phyloP scores from a whole-genome alignment of 2,113 vertebrate genomes.

The Dryoscopus gambensis region DNA sequence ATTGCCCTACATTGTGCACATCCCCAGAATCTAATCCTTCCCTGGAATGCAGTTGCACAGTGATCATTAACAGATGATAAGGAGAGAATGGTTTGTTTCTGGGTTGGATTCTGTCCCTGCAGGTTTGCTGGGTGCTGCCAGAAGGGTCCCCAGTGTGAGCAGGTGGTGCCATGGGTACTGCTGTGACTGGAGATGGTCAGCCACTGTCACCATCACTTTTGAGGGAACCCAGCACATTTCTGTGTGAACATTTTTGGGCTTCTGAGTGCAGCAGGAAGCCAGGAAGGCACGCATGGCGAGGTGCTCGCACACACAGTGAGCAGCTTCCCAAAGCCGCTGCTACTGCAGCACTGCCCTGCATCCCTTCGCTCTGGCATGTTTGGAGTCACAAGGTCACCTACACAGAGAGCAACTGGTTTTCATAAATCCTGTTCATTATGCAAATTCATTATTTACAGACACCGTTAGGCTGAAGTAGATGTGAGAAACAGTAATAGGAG shows the following conservation, averaged over 20 bases:
- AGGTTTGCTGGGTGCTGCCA: not conserved
- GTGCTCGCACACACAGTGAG: fast-evolving
- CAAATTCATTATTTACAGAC: not conserved
- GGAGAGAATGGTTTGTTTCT: not conserved
- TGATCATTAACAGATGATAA: not conserved
- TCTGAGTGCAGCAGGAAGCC: not conserved
- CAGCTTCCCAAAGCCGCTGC: not conserved
- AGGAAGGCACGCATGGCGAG: fast-evolving
- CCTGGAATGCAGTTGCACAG: not conserved
- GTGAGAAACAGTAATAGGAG: not conserved
- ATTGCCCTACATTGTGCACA: fast-evolving
- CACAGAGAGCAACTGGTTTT: not conserved
- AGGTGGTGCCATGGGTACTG: not conserved
- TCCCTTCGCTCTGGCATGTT: fast-evolving
- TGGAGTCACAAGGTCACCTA: conserved; percentile 1
- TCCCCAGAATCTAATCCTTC: no score
- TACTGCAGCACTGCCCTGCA: not conserved
- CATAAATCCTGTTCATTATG: not conserved
- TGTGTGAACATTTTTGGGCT: not conserved
- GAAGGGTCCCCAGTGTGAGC: not conserved
- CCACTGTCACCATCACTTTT: not conserved
- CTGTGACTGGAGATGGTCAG: not conserved
- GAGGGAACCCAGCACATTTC: not conserved
- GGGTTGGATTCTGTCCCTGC: not conserved
- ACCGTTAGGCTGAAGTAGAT: not conserved